A percentile compares a stretch with the other conserved stretches of the same genome.
These are phyloP conservation scores for Lamproptera curius DNA, from an alignment of 2,888 invertebrate species.

Conservation along the genomic window DNA sequence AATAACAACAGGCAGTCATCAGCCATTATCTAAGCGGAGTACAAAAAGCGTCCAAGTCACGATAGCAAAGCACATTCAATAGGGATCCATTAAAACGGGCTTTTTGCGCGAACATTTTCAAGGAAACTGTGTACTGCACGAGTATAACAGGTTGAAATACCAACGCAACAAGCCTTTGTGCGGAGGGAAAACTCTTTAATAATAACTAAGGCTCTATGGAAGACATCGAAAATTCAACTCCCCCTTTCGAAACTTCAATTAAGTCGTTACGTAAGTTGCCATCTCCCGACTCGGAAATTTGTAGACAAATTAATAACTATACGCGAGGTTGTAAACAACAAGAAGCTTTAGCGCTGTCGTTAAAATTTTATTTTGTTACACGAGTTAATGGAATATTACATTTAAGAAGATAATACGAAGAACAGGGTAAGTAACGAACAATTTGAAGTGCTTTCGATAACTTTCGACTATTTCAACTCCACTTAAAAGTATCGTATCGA, in stretches of 20 bases:
- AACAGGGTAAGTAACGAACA: not conserved
- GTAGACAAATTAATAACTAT: slow-evolving; percentile 18
- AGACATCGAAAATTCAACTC: slow-evolving; percentile 19
- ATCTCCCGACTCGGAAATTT: slow-evolving; percentile 13
- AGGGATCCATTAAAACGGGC: slow-evolving; percentile 32
- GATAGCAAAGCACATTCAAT: slow-evolving; percentile 66
- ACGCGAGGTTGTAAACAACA: slow-evolving; percentile 14
- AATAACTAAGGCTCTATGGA: slow-evolving; percentile 11
- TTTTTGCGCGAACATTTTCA: slow-evolving; percentile 17
- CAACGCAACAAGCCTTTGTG: slow-evolving; percentile 7
- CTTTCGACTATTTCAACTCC: not conserved
- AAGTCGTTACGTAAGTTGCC: slow-evolving; percentile 16
- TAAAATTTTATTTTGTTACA: slow-evolving; percentile 6
- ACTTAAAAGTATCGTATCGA: not conserved
- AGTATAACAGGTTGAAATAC: slow-evolving; percentile 3
- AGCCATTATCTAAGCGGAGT: slow-evolving; percentile 70
- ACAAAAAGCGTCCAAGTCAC: slow-evolving; percentile 67
- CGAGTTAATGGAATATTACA: not conserved
- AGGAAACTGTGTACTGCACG: slow-evolving; percentile 48
- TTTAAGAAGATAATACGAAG: not conserved
- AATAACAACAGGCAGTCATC: slow-evolving; percentile 71
- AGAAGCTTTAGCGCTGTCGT: slow-evolving; percentile 13
- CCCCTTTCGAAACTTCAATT: slow-evolving; percentile 18
- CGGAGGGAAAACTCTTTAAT: slow-evolving; percentile 4
- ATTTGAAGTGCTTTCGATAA: not conserved